A percentile compares a stretch with the other conserved stretches of the same genome.
Evolutionary conservation across 2,888 invertebrate genomes (phyloP).

Genomic region (Lasius platythorax): DNA sequence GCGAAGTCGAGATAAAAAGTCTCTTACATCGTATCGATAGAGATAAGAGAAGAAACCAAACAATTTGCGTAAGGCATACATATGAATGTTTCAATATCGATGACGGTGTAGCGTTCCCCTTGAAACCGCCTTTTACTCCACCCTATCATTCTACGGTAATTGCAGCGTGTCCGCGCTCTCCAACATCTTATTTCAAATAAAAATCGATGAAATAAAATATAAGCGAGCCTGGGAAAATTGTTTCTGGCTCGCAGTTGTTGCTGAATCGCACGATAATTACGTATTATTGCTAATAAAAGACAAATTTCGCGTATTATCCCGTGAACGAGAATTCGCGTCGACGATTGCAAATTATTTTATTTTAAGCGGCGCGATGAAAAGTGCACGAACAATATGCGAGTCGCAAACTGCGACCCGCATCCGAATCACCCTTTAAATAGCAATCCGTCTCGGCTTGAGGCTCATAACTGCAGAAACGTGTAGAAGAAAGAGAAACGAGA

Average conservation of each 20-base stretch:
- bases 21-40: neutral
- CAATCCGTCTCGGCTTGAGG: neutral
- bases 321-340: neutral
- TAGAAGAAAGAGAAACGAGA: conserved; percentile 14
- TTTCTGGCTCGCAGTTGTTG: conserved; percentile 3
- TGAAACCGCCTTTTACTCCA: conserved; percentile 45
- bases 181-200: conserved; percentile 45
- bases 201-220: conserved; percentile 52
- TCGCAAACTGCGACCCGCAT: conserved; percentile 1
- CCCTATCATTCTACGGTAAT: conserved; percentile 47
- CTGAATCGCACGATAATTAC: conserved; percentile 42
- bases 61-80: conserved; percentile 31
- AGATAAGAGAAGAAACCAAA: conserved; percentile 32
- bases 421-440: conserved; percentile 26
- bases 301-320: neutral
- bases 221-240: conserved; percentile 21
- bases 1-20: conserved; percentile 12
- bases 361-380: conserved; percentile 1
- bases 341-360: conserved; percentile 24
- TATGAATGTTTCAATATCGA: conserved; percentile 46
- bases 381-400: neutral
- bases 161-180: conserved; percentile 40
- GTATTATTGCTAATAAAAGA: neutral
- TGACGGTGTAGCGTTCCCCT: conserved; percentile 20
- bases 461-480: neutral